These are phyloP conservation scores for Mythimna loreyi DNA, from an alignment of 2,888 invertebrate species.

Conservation along the genomic window DNA sequence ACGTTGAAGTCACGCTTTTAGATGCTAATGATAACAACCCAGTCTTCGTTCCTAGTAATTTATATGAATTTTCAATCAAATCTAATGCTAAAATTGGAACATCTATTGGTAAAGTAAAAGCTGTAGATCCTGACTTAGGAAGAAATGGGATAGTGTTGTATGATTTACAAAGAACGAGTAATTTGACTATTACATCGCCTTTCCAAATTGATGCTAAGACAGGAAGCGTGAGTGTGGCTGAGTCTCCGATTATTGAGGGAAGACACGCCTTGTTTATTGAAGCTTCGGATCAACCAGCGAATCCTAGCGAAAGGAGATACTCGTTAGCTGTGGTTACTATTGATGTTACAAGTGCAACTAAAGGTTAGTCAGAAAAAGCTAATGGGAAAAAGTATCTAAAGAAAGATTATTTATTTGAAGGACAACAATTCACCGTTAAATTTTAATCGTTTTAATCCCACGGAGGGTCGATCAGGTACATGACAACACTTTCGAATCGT, in stretches of 20 bases:
- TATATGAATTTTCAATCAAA: constrained; percentile 94
- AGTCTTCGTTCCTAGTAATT: constrained; percentile 95
- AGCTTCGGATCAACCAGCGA: constrained; percentile 95
- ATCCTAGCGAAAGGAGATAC: constrained; percentile 95
- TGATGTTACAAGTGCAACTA: constrained; percentile 92
- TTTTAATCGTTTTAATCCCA: not conserved
- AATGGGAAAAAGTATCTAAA: not conserved
- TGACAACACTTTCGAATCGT: too few relatives aligned
- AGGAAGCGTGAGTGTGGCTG: constrained; percentile 93
- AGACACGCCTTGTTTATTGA: constrained; percentile 96
- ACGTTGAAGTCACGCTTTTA: constrained; percentile 95
- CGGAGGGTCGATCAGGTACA: too few relatives aligned
- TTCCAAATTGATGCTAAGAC: constrained; percentile 94
- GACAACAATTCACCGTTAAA: not conserved
- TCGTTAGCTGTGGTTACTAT: constrained; percentile 96
- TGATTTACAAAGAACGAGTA: constrained; percentile 93
- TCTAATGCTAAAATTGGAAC: constrained; percentile 93
- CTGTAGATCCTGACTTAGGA: constrained; percentile 95
- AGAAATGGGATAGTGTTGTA: constrained; percentile 94
- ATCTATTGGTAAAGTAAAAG: constrained; percentile 95
- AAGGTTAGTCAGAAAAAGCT: constrained; percentile 74
- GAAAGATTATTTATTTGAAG: not conserved
- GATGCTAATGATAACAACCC: constrained; percentile 98
- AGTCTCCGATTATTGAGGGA: constrained; percentile 92
- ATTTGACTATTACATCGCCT: constrained; percentile 92